Percentiles rank a stretch among this genome's conserved stretches.
phyloP scores from a whole-genome alignment of 2,888 invertebrate genomes.

The Torymus aiolomorphi region DNA sequence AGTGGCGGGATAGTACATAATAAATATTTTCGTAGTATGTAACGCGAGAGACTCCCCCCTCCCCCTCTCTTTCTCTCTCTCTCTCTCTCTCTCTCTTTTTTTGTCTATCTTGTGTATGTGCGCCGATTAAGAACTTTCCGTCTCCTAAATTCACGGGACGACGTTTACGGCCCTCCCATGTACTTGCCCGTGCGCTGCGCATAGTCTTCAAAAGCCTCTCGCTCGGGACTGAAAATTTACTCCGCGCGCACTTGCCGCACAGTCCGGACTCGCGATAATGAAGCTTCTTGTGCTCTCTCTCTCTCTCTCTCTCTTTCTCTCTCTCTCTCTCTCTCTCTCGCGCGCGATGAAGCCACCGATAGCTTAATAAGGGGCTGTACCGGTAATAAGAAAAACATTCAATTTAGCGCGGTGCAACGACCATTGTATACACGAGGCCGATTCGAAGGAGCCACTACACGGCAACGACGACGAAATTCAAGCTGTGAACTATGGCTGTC shows the following conservation, averaged over 20 bases:
- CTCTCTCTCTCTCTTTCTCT: constrained; percentile 1
- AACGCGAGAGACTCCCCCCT: neutral
- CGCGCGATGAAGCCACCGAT: constrained; percentile 15
- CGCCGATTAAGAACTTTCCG: constrained; percentile 44
- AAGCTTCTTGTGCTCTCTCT: constrained; percentile 53
- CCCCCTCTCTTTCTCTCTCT: too few relatives aligned
- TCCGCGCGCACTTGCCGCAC: neutral
- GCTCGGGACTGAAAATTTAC: constrained; percentile 28
- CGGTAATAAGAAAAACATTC: too few relatives aligned
- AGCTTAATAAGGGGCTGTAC: constrained; percentile 36
- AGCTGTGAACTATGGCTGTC: too few relatives aligned
- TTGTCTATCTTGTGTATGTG: neutral
- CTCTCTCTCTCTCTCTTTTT: too few relatives aligned
- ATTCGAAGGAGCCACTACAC: too few relatives aligned
- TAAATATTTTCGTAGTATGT: constrained; percentile 35
- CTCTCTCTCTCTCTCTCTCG: too few relatives aligned
- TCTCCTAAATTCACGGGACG: constrained; percentile 42
- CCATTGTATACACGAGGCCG: too few relatives aligned
- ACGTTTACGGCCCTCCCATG: constrained; percentile 39
- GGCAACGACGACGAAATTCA: too few relatives aligned
- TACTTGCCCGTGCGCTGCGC: neutral
- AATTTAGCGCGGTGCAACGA: too few relatives aligned
- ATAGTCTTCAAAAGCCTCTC: constrained; percentile 27
- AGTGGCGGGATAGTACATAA: too few relatives aligned
- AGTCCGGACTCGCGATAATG: constrained; percentile 39